Evolutionary conservation across 2,888 invertebrate species (phyloP).

Genomic region (Bembecia ichneumoniformis): DNA sequence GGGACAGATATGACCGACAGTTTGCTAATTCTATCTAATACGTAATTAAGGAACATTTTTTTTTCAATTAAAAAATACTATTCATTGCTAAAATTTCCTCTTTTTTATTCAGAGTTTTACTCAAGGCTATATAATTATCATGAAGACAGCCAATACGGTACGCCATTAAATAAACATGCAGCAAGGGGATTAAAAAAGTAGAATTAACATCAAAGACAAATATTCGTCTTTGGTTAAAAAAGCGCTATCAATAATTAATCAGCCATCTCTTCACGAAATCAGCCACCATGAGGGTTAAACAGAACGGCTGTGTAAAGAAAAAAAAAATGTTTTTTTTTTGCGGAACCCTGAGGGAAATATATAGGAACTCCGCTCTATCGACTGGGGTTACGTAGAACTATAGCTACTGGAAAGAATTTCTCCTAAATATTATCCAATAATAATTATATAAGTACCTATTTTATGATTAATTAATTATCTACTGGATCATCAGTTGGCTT

Average conservation of each 20-base stretch:
- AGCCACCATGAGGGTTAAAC: constrained; percentile 61
- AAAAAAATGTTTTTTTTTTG: constrained; percentile 36
- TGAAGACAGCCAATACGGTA: constrained; percentile 28
- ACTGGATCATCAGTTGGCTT: too few relatives aligned
- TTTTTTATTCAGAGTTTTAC: too few relatives aligned
- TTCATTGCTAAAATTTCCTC: too few relatives aligned
- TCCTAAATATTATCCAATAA: too few relatives aligned
- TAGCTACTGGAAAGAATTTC: constrained; percentile 21
- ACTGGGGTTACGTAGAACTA: constrained; percentile 24
- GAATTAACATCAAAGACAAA: constrained; percentile 60
- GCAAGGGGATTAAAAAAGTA: constrained; percentile 40
- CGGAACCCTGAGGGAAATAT: constrained; percentile 63
- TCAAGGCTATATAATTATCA: too few relatives aligned
- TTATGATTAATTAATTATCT: too few relatives aligned
- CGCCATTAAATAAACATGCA: constrained; percentile 41
- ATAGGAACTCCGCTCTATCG: constrained; percentile 49
- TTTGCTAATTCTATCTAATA: too few relatives aligned
- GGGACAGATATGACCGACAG: too few relatives aligned
- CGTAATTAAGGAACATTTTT: too few relatives aligned
- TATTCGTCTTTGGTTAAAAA: constrained; percentile 41
- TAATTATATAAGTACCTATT: too few relatives aligned
- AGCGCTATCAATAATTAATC: constrained; percentile 64
- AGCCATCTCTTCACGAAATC: constrained; percentile 61
- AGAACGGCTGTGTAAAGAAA: constrained; percentile 40
- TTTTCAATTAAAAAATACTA: too few relatives aligned